Percentiles rank a stretch among this genome's conserved stretches.
Evolutionary conservation across 2,113 vertebrate species (phyloP).

Genomic region (Psephotus haematonotus): DNA sequence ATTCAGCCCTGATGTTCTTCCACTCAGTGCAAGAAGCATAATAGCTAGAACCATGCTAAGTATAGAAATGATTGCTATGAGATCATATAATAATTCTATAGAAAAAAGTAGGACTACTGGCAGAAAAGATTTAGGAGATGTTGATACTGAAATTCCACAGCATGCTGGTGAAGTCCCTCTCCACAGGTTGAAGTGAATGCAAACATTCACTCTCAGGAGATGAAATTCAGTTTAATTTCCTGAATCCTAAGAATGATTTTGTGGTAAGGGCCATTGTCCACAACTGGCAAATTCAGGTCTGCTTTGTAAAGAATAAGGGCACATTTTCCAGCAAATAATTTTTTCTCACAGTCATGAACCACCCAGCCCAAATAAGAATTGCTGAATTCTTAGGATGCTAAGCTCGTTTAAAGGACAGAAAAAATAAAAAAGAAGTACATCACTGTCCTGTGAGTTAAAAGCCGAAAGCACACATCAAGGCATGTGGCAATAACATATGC

Average conservation of each 20-base stretch:
- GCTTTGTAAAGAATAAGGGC: neutral
- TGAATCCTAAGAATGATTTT: neutral
- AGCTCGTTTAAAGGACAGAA: neutral
- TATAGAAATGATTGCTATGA: slow-evolving; percentile 9
- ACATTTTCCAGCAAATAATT: neutral
- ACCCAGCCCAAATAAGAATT: neutral
- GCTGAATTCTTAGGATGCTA: neutral
- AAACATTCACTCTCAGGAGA: neutral
- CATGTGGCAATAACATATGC: neutral
- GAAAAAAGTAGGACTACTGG: neutral
- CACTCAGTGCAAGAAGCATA: neutral
- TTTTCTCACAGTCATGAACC: neutral
- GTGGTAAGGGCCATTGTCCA: neutral
- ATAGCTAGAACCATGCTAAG: neutral
- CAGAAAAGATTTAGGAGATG: neutral
- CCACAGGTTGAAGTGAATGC: neutral
- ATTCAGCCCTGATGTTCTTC: neutral
- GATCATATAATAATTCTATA: neutral
- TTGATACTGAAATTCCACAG: neutral
- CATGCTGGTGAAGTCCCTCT: neutral
- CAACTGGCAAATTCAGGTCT: neutral
- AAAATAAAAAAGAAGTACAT: neutral
- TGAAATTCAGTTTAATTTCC: slow-evolving; percentile 21
- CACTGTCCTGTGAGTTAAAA: neutral
- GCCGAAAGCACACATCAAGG: neutral